A percentile compares a stretch with the other conserved stretches of the same genome.
phyloP scores from a whole-genome alignment of 2,888 invertebrate species.

The Drosophila fungiperda region DNA sequence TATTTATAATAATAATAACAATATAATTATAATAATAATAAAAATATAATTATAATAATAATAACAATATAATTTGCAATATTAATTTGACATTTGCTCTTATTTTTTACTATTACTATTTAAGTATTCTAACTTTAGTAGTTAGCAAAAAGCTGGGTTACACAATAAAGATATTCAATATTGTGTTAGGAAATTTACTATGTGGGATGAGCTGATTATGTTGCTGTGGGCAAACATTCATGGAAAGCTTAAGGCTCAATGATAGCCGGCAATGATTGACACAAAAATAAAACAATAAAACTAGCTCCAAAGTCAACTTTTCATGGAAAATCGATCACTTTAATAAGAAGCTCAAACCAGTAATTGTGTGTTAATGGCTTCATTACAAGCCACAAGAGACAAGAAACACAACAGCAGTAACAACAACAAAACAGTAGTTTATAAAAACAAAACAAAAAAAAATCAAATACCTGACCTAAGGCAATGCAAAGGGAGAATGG shows the following conservation, averaged over 20 bases:
- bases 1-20: no score
- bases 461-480: slow-evolving; percentile 72
- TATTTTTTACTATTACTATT: no score
- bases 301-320: slow-evolving; percentile 9
- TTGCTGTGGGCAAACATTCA: slow-evolving; percentile 37
- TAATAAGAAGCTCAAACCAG: slow-evolving; percentile 53
- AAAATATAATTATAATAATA: no score
- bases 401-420: slow-evolving; percentile 16
- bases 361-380: slow-evolving; percentile 72
- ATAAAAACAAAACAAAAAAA: slow-evolving; percentile 47
- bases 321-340: slow-evolving; percentile 55
- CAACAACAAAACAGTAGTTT: slow-evolving; percentile 48
- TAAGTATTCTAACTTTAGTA: no score
- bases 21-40: no score
- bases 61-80: background rate
- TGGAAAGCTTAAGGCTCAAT: slow-evolving; percentile 44
- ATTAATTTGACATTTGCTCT: background rate
- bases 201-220: slow-evolving; percentile 39
- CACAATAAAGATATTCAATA: slow-evolving; percentile 16
- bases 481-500: slow-evolving; percentile 58
- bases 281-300: background rate
- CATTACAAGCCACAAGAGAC: slow-evolving; percentile 62
- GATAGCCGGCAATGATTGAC: slow-evolving; percentile 42
- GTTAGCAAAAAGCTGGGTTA: background rate
- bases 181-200: slow-evolving; percentile 31